Conservation (phyloP, 2,888 invertebrate species). For the Acleris emargana region DNA sequence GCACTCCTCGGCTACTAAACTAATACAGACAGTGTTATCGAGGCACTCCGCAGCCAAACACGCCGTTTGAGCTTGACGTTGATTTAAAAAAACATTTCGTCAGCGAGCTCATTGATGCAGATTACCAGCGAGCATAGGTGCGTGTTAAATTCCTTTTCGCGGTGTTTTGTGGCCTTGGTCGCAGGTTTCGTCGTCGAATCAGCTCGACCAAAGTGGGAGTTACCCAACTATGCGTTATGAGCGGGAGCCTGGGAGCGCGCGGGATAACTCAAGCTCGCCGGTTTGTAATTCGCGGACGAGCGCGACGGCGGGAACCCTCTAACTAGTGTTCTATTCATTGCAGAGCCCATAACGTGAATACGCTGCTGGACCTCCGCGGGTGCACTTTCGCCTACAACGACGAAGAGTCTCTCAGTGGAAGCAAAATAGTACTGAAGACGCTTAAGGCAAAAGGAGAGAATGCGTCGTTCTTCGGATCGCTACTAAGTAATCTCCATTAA, state of each 20-base stretch:
- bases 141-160: too few relatives aligned
- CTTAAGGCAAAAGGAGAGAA: slow-evolving; percentile 84
- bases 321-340: slow-evolving; percentile 42
- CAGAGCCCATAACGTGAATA: slow-evolving; percentile 83
- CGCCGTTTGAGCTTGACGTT: slow-evolving; percentile 16
- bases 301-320: too few relatives aligned
- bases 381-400: slow-evolving; percentile 82
- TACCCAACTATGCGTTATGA: too few relatives aligned
- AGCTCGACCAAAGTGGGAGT: too few relatives aligned
- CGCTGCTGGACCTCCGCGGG: slow-evolving; percentile 82
- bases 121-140: too few relatives aligned
- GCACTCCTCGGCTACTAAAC: slow-evolving; percentile 50
- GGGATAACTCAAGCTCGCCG: too few relatives aligned
- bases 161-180: too few relatives aligned
- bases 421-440: slow-evolving; percentile 79
- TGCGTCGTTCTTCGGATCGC: slow-evolving; percentile 84
- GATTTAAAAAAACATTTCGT: too few relatives aligned
- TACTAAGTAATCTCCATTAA: slow-evolving; percentile 68
- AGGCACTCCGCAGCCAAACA: slow-evolving; percentile 36
- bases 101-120: too few relatives aligned
- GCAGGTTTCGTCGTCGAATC: too few relatives aligned
- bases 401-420: slow-evolving; percentile 82
- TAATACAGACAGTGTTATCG: slow-evolving; percentile 52
- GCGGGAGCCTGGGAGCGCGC: too few relatives aligned
- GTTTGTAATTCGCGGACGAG: too few relatives aligned